Conservation (phyloP, 2,113 vertebrate species). For the Chitala chitala region DNA sequence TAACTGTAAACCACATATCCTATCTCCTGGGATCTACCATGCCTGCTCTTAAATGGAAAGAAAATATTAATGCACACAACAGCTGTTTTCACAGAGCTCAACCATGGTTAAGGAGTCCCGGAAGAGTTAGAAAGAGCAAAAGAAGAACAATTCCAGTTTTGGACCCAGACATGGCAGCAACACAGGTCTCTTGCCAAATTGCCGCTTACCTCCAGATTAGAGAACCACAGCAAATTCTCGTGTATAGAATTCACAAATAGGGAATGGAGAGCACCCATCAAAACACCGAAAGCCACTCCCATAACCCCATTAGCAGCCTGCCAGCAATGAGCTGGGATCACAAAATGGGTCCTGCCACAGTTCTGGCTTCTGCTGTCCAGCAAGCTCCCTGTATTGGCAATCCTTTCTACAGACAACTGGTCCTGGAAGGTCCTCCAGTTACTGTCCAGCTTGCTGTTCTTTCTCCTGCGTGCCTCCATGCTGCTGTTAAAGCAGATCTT, state of each 20-base stretch:
- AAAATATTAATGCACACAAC: not conserved
- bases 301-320: conserved; percentile 47
- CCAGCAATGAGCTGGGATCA: conserved; percentile 36
- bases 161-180: not conserved
- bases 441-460: conserved; percentile 23
- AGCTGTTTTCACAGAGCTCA: not conserved
- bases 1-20: not conserved
- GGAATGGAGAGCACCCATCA: conserved; percentile 45
- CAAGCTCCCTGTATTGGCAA: not conserved
- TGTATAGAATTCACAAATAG: conserved; percentile 53
- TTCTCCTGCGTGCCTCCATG: conserved; percentile 58
- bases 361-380: not conserved
- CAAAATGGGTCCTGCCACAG: not conserved
- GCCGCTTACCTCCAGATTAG: conserved; percentile 54
- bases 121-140: not conserved
- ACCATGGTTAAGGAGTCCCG: not conserved
- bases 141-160: not conserved
- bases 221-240: conserved; percentile 68
- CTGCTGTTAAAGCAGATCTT: not conserved
- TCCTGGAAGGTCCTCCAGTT: conserved; percentile 17
- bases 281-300: conserved; percentile 46
- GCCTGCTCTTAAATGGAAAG: not conserved
- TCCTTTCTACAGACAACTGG: conserved; percentile 11
- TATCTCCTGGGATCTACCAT: not conserved
- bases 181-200: not conserved